Percentiles rank a stretch among this genome's conserved stretches.
Evolutionary conservation across 2,113 vertebrate species (phyloP).

Genomic region (Phrynosoma blainvillii): DNA sequence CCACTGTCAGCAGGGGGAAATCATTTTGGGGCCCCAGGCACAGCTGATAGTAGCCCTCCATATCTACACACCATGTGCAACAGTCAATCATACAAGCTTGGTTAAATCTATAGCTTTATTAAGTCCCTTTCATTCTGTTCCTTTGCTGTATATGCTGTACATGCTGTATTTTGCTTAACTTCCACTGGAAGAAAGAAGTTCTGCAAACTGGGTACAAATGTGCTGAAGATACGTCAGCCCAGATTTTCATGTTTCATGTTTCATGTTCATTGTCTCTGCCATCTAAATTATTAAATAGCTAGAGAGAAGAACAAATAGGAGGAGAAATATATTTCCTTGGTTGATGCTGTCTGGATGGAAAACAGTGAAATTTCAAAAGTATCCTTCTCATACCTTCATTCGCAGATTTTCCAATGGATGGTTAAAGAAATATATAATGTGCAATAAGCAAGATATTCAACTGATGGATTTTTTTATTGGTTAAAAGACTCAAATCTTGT

Average conservation of each 20-base stretch:
- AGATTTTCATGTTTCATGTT: neutral
- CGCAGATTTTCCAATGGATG: fast-evolving
- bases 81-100: conserved; percentile 30
- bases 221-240: neutral
- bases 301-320: fast-evolving
- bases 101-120: conserved; percentile 37
- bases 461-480: no score
- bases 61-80: neutral
- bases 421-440: neutral
- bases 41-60: neutral
- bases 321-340: neutral
- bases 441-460: no score
- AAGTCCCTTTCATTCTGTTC: conserved; percentile 27
- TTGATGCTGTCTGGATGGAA: neutral
- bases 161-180: neutral
- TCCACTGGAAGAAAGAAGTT: neutral
- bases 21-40: conserved; percentile 8
- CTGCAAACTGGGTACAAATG: conserved; percentile 37
- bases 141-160: neutral
- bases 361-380: no score
- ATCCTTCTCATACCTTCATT: fast-evolving
- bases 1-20: conserved; percentile 56
- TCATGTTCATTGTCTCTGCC: neutral
- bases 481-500: no score
- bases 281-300: neutral